Conservation (phyloP, 1,140 invertebrate genomes). For the Belonocnema kinseyi region DNA sequence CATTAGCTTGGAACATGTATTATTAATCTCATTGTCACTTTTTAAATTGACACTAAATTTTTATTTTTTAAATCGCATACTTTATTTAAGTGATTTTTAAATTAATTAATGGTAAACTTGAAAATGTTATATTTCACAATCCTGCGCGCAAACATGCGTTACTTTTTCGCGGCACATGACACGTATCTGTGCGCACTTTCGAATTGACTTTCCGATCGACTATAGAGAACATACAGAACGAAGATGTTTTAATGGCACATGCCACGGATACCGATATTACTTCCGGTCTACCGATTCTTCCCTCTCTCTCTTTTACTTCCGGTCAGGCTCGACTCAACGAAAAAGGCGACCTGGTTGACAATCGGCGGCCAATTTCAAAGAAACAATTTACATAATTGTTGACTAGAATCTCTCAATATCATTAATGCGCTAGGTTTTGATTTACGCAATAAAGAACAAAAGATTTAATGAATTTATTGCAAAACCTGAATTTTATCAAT, state of each 20-base stretch:
- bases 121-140: not conserved
- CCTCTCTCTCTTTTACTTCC: constrained; percentile 48
- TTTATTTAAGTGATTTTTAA: no score
- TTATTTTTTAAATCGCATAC: no score
- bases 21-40: no score
- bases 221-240: constrained; percentile 33
- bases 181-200: constrained; percentile 32
- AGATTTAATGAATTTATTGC: not conserved
- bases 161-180: not conserved
- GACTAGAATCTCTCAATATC: constrained; percentile 19
- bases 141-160: not conserved
- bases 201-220: constrained; percentile 45
- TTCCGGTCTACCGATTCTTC: constrained; percentile 65
- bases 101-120: not conserved
- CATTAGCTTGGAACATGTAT: no score
- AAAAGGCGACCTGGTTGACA: constrained; percentile 40
- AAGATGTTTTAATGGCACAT: constrained; percentile 56
- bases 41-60: no score
- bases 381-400: constrained; percentile 19
- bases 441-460: not conserved
- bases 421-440: not conserved
- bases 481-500: no score
- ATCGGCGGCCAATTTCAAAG: constrained; percentile 35
- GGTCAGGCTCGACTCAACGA: constrained; percentile 39
- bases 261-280: constrained; percentile 66